Evolutionary conservation across 2,797 vertebrate species (phyloP), one percentile per base, ranked within the genome.

Genomic region (Champsocephalus esox): DNA sequence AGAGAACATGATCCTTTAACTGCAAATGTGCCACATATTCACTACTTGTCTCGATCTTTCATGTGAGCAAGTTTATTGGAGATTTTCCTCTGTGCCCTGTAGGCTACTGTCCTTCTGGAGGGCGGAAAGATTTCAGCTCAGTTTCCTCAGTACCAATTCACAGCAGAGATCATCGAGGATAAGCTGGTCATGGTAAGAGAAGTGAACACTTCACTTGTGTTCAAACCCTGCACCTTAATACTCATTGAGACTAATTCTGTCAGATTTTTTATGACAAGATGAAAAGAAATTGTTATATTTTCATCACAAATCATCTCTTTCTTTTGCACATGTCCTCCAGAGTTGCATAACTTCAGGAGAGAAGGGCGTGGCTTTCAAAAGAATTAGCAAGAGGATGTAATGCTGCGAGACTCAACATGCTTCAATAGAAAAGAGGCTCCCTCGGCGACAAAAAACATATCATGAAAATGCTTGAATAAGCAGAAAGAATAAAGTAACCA

Each of bases 141-240:
- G 0, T 97, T 97, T 77, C 96, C 96, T 57, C 94, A 96, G 83
- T 98, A 97, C 73, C 88, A 7, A 57, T 94, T 96, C 50, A 96
- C 94, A 52, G 91, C 94, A 12, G 96, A 97, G 91, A 89, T 98
- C 1, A 38, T 41, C 32, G 94, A 93, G 1, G 95, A 92, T 51
- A 97, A 97, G 68, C 91, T 98, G 3, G 79, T 97, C 0, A 96
- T 97, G 95, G 97, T 98, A 74, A 95, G 95, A 79, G 34, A 68
- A 54, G 19, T 9, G 54, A 32, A 5, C 43, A 5, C 41, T 52
- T 44, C 10, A 44, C 12, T 43, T 54, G 19, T 19, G 12, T 16
- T 12, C 14, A 70, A 66, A 19, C 43, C 38, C 16, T 69, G n/a
- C 8, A 4, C 9, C 3, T 16, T 32, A n/a, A 13, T 13, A 41